Base-by-base conservation (phyloP, 64 coral and sea anemone species). In the Anthopleura sola region DNA sequence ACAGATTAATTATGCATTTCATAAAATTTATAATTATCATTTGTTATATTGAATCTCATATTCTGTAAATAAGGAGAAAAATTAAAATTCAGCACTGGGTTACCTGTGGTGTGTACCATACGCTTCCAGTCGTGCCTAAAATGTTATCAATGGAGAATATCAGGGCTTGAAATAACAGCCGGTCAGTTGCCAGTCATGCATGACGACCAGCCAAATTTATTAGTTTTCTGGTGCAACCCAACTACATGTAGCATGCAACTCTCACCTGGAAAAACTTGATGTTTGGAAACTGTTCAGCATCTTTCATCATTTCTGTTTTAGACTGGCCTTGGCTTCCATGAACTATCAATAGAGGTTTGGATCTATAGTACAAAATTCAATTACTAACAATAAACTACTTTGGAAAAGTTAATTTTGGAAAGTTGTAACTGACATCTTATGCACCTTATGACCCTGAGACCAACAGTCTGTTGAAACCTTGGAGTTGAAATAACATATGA, bases 51-150 rank as follows among this genome's bases (percentile, higher is more conserved):
- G n/a, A n/a, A n/a, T 57, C 6, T 44, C 20, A 7, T 31, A 3
- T 71, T 6, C 24, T 31, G 29, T 2, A 16, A 71, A 20, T 0
- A 71, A 71, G 28, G 8, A 17, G 31, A 71, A 10, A 33, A 71
- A 71, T 3, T 33, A 71, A 71, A 18, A 3, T 32, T 71, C 3
- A 0, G 0, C 28, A 28, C 3, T 71, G 66, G 66, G 29, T 34
- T 71, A 98, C 95, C 95, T 98, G 54, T 98, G 95, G 55, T 98
- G 95, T 76, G 95, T 98, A 20, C 95, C 95, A 93, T 90, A 98
- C 29, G 95, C 88, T 82, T 93, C 91, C 28, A 95, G 74, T 37
- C 82, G 80, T 10, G 93, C 93, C 93, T 95, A 28, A 83, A 85
- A 86, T 44, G 34, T 46, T 50, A 53, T 53, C 6, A 53, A 53